phyloP scores from a whole-genome alignment of 2,888 invertebrate species.

The Cabera pusaria region DNA sequence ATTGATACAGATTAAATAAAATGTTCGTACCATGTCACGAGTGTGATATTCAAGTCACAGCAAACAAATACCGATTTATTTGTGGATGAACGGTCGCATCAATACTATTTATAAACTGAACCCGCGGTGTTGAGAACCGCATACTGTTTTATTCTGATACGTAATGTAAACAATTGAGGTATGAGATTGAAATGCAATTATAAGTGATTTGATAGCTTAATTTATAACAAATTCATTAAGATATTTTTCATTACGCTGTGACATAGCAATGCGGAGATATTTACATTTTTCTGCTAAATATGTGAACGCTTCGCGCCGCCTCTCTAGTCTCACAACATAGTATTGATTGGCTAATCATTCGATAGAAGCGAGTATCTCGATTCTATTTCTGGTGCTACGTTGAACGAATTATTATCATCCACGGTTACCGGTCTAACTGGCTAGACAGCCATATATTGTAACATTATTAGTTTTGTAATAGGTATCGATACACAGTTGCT shows the following conservation, averaged over 20 bases:
- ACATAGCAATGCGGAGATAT: constrained; percentile 36
- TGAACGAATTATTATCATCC: constrained; percentile 50
- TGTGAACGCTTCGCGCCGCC: constrained; percentile 23
- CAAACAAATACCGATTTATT: constrained; percentile 29
- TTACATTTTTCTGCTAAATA: constrained; percentile 49
- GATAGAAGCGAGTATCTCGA: constrained; percentile 39
- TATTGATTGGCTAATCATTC: constrained; percentile 65
- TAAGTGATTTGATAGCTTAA: too few species aligned
- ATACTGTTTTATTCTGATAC: too few species aligned
- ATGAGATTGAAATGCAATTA: too few species aligned
- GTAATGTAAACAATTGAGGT: too few species aligned
- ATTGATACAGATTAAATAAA: too few species aligned
- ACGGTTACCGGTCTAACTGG: constrained; percentile 30
- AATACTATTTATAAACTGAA: too few species aligned
- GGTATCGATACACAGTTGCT: constrained; percentile 4
- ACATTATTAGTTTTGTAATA: constrained; percentile 8
- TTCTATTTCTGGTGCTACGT: constrained; percentile 59
- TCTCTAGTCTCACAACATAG: constrained; percentile 60
- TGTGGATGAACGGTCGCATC: constrained; percentile 33
- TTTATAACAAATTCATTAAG: too few species aligned
- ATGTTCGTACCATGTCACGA: constrained; percentile 31
- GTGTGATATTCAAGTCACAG: constrained; percentile 21
- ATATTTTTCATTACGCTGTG: too few species aligned
- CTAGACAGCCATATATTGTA: constrained; percentile 16
- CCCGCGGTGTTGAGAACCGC: too few species aligned